phyloP scores from a whole-genome alignment of 2,888 invertebrate species.

The Temnothorax ravouxi region DNA sequence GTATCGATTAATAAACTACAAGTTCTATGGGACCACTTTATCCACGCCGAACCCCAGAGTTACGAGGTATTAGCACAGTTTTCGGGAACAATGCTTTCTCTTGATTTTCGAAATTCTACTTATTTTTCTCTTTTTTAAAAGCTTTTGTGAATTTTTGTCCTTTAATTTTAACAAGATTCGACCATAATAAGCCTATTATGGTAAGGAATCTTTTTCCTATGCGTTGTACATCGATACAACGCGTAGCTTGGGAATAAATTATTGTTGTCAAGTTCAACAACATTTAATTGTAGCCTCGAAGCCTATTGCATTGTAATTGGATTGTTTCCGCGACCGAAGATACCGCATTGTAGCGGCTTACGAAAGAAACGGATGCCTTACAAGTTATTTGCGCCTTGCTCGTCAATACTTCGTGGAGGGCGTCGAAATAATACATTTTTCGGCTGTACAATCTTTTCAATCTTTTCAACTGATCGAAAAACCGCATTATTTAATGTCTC shows the following conservation, averaged over 20 bases:
- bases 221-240: not conserved
- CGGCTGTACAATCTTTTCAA: not conserved
- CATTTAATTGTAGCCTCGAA: not conserved
- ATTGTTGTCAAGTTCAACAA: constrained; percentile 10
- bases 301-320: not conserved
- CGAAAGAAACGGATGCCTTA: constrained; percentile 60
- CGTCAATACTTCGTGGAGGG: constrained; percentile 55
- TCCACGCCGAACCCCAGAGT: constrained; percentile 89
- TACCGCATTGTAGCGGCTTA: not conserved
- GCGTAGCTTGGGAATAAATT: not conserved
- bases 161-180: not conserved
- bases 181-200: not conserved
- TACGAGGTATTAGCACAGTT: constrained; percentile 87
- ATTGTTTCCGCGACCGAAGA: not conserved
- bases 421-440: constrained; percentile 29
- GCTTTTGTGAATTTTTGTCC: not conserved
- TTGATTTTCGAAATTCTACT: not conserved
- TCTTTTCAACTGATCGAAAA: not conserved
- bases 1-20: constrained; percentile 83
- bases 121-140: not conserved
- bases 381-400: constrained; percentile 41
- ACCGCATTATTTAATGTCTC: not conserved
- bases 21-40: constrained; percentile 89
- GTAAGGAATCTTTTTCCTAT: not conserved
- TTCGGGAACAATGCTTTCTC: constrained; percentile 11